A percentile compares a stretch with the other conserved stretches of the same genome.
Conservation (phyloP, 2,113 vertebrate genomes). For the Takifugu bimaculatus region DNA sequence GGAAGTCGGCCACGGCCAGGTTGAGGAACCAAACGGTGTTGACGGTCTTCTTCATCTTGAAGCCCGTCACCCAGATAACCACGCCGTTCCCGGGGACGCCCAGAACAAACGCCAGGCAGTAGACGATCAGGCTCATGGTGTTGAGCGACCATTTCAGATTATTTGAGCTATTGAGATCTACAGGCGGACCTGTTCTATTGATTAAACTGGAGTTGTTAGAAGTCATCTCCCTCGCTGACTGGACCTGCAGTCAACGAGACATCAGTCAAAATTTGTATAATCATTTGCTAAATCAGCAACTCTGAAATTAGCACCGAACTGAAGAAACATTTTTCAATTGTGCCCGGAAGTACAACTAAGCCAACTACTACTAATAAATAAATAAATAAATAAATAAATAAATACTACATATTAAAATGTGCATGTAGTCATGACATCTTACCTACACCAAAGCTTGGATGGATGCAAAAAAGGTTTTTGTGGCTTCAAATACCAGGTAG, state of each 20-base stretch:
- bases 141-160: constrained; percentile 64
- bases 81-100: constrained; percentile 82
- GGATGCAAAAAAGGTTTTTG: too few relatives aligned
- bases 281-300: too few relatives aligned
- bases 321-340: too few relatives aligned
- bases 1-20: constrained; percentile 83
- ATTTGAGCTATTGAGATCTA: constrained; percentile 52
- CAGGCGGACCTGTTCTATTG: not conserved
- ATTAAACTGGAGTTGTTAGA: not conserved
- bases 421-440: too few relatives aligned
- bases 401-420: too few relatives aligned
- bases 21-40: constrained; percentile 83
- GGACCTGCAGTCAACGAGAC: constrained; percentile 8
- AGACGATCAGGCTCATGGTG: constrained; percentile 69
- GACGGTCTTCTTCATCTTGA: constrained; percentile 82
- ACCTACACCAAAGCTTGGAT: too few relatives aligned
- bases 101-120: constrained; percentile 76
- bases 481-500: too few relatives aligned
- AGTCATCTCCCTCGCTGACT: not conserved
- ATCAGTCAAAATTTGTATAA: too few relatives aligned
- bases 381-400: too few relatives aligned
- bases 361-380: too few relatives aligned
- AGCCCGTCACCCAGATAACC: constrained; percentile 85
- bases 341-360: too few relatives aligned
- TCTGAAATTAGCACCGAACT: too few relatives aligned